Base-by-base conservation (phyloP, 1,140 invertebrate species). In the Potamilus streckersoni region DNA sequence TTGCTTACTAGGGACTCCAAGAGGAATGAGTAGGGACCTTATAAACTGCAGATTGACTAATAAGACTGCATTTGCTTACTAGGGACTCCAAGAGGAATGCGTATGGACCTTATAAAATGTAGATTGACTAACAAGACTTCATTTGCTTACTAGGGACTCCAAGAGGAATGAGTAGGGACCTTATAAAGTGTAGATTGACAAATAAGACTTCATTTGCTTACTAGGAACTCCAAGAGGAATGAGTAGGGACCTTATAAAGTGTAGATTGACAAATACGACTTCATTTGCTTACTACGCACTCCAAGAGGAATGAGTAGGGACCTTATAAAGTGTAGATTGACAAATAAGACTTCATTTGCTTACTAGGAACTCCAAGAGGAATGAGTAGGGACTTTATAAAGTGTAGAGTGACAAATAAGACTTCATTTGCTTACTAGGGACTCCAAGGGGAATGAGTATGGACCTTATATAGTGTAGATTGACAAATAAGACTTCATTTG, bases 401-500 rank as follows among this genome's bases (percentile, higher is more conserved):
- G 73, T 93, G 93, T 77, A 95, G 95, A 16, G 94, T 99, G 27
- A 27, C 27, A 2, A 27, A 2, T 27, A 27, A 27, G 27, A 2
- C 27, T 27, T 27, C 27, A 27, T 27, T 27, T 27, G 1, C 27
- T 27, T 27, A 27, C 27, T 79, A 93, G 92, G 92, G 56, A 94
- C 95, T 13, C 97, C 97, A 0, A 94, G 93, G 86, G 95, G 94
- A 64, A 92, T 98, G 17, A 94, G 97, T 85, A 98, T 96, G 87
- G 92, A 93, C 86, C 93, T 95, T 71, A 96, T 98, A 1, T 93
- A 95, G 73, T 92, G 27, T 27, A 27, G 27, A 1, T 27, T 27
- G 27, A 27, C 27, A 2, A 27, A 2, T 27, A 27, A 27, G 93
- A 2, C 27, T 27, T 27, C 27, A 27, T 27, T 27, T 27, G 27